Evolutionary conservation across 2,888 invertebrate species (phyloP).

Genomic region (Idaea dimidiata): DNA sequence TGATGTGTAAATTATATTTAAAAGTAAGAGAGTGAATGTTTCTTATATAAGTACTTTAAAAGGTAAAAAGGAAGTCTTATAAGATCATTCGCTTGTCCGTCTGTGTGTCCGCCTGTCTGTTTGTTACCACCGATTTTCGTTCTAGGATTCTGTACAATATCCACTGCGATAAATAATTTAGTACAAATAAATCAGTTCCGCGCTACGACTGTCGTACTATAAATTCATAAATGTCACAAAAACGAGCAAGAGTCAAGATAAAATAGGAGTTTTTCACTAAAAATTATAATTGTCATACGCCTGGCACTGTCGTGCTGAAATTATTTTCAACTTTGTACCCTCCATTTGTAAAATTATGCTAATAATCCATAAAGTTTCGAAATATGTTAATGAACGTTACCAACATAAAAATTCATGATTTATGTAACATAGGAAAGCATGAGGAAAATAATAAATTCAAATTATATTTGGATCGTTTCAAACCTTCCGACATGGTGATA

Average conservation of each 20-base stretch:
- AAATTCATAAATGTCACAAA: not conserved
- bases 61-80: too few relatives aligned
- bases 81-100: too few relatives aligned
- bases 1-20: too few relatives aligned
- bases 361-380: not conserved
- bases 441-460: conserved; percentile 26
- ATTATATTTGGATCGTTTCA: conserved; percentile 17
- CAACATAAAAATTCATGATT: conserved; percentile 19
- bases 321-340: not conserved
- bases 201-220: not conserved
- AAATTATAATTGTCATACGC: not conserved
- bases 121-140: too few relatives aligned
- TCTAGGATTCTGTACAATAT: too few relatives aligned
- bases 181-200: too few relatives aligned
- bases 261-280: not conserved
- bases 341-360: conserved; percentile 1
- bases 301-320: not conserved
- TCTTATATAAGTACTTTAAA: too few relatives aligned
- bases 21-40: too few relatives aligned
- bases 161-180: too few relatives aligned
- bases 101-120: too few relatives aligned
- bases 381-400: conserved; percentile 3
- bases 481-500: conserved; percentile 14
- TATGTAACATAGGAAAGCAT: conserved; percentile 15
- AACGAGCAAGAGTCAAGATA: not conserved